Percentiles rank a stretch among this genome's conserved stretches.
These are phyloP conservation scores for Onychomys torridus DNA, from an alignment of 2,797 vertebrate genomes.

Conservation along the genomic window DNA sequence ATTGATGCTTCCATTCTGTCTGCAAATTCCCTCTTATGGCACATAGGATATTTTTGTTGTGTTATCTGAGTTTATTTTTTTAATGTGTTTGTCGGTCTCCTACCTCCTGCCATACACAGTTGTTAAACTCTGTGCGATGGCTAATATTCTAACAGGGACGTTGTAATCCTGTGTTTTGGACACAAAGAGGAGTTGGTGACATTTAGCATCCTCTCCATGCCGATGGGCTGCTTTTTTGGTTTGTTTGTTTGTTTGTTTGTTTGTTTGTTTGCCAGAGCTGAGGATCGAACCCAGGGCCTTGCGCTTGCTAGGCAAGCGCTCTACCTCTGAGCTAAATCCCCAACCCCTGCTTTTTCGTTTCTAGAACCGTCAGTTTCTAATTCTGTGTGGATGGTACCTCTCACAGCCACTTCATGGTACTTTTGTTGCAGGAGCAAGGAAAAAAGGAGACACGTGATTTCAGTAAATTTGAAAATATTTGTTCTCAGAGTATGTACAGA, in stretches of 20 bases:
- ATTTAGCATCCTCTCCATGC: neutral
- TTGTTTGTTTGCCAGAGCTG: too few relatives aligned
- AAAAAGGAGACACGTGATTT: conserved; percentile 8
- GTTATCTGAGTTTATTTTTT: neutral
- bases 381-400: neutral
- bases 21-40: neutral
- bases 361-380: neutral
- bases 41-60: neutral
- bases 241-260: too few relatives aligned
- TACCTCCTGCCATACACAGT: neutral
- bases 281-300: too few relatives aligned
- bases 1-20: neutral
- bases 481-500: conserved; percentile 4
- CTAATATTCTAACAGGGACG: neutral
- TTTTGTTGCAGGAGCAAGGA: neutral
- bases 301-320: too few relatives aligned
- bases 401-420: neutral
- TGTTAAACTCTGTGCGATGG: neutral
- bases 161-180: neutral
- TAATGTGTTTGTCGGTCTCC: neutral
- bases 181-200: neutral
- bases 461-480: conserved; percentile 44
- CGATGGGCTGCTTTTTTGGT: neutral
- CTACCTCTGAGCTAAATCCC: too few relatives aligned
- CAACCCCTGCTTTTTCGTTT: neutral